These are phyloP conservation scores for Alectoris magna DNA, from an alignment of 2,797 vertebrate genomes.

Conservation along the genomic window DNA sequence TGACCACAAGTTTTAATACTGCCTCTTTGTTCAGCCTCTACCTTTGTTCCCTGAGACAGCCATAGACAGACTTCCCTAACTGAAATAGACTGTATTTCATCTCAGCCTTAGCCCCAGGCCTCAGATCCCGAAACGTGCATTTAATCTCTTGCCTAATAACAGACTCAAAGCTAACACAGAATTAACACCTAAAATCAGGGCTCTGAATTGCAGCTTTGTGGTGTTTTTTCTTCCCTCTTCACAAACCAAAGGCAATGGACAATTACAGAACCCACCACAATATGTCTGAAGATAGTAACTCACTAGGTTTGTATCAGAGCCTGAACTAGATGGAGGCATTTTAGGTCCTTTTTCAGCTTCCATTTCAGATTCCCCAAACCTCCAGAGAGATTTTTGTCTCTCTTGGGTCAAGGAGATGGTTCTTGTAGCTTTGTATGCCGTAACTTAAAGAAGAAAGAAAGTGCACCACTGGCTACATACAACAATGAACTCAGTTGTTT, in stretches of 20 bases:
- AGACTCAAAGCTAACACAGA: conserved; percentile 33
- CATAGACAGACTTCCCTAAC: conserved; percentile 24
- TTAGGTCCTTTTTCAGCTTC: conserved; percentile 2
- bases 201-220: background rate
- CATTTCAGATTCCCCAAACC: conserved; percentile 18
- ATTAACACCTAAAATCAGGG: conserved; percentile 17
- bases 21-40: conserved; percentile 34
- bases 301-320: background rate
- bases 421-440: background rate
- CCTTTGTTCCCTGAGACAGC: conserved; percentile 46
- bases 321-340: background rate
- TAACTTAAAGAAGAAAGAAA: conserved; percentile 50
- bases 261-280: background rate
- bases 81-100: conserved; percentile 52
- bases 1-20: conserved; percentile 36
- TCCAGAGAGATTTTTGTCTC: conserved; percentile 32
- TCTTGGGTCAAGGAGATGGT: conserved; percentile 44
- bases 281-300: background rate
- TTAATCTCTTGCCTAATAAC: conserved; percentile 50
- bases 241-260: background rate
- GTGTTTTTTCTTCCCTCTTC: background rate
- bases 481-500: conserved; percentile 23
- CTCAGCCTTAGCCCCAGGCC: conserved; percentile 55
- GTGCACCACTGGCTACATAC: background rate
- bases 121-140: conserved; percentile 31